Conservation (phyloP, 2,113 vertebrate genomes). For the Apteryx mantelli region DNA sequence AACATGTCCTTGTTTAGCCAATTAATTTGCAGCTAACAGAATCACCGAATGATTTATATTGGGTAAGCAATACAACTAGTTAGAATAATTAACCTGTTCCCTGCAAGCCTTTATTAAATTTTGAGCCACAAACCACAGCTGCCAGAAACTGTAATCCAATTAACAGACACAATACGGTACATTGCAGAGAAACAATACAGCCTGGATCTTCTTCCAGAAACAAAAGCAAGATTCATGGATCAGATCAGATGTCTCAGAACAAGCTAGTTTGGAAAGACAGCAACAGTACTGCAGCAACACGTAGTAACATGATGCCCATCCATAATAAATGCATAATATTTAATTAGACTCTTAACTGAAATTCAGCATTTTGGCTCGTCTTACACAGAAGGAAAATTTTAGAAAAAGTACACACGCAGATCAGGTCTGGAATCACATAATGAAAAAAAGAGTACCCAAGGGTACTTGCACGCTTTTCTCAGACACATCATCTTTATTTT, state of each 20-base stretch:
- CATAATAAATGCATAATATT: not conserved
- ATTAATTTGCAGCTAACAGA: not conserved
- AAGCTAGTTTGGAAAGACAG: not conserved
- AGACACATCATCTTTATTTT: not conserved
- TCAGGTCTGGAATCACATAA: not conserved
- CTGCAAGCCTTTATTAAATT: not conserved
- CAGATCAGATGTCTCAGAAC: not conserved
- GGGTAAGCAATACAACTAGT: not conserved
- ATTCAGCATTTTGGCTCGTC: not conserved
- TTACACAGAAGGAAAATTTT: not conserved
- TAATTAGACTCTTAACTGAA: not conserved
- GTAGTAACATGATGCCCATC: fast-evolving
- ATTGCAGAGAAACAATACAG: not conserved
- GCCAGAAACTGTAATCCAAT: not conserved
- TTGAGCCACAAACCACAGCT: not conserved
- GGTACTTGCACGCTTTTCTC: not conserved
- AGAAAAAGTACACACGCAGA: not conserved
- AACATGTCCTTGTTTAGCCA: not conserved
- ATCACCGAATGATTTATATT: not conserved
- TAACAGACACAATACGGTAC: not conserved
- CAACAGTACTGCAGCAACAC: not conserved
- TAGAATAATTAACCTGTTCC: not conserved
- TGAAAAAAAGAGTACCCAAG: not conserved
- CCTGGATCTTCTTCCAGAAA: not conserved
- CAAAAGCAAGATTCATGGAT: fast-evolving